A percentile compares a stretch with the other conserved stretches of the same genome.
phyloP scores from a whole-genome alignment of 1,140 invertebrate species.

The Pseudomyrmex sp. region DNA sequence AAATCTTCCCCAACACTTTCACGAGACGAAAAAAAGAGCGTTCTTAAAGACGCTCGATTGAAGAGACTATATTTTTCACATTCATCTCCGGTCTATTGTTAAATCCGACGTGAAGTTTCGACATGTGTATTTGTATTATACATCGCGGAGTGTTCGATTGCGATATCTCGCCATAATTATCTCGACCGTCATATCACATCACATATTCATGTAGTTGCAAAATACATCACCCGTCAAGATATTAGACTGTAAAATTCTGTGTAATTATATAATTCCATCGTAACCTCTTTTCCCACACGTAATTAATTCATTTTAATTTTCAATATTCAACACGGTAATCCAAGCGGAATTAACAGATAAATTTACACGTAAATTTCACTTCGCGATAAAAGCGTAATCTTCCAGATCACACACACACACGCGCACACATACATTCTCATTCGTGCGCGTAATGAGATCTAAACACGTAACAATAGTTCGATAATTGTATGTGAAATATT shows the following conservation, averaged over 20 bases:
- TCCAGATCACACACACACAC: not conserved
- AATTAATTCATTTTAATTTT: constrained; percentile 49
- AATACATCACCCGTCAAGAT: constrained; percentile 32
- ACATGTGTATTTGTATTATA: not conserved
- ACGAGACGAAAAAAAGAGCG: not conserved
- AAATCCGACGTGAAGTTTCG: no score
- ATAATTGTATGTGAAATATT: no score
- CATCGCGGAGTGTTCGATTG: not conserved
- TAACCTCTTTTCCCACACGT: constrained; percentile 17
- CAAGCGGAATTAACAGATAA: constrained; percentile 34
- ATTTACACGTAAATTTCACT: constrained; percentile 39
- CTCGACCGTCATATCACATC: not conserved
- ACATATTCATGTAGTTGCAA: constrained; percentile 31
- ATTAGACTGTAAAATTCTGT: constrained; percentile 47
- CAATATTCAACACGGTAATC: constrained; percentile 34
- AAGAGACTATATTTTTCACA: not conserved
- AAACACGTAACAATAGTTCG: not conserved
- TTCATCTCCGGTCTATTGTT: no score
- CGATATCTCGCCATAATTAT: constrained; percentile 19
- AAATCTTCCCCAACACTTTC: constrained; percentile 24
- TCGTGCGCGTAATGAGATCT: not conserved
- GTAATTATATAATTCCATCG: constrained; percentile 53
- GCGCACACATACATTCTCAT: not conserved
- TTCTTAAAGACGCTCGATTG: not conserved
- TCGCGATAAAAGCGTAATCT: not conserved